phyloP scores from a whole-genome alignment of 2,113 vertebrate genomes.

The Maylandia zebra region DNA sequence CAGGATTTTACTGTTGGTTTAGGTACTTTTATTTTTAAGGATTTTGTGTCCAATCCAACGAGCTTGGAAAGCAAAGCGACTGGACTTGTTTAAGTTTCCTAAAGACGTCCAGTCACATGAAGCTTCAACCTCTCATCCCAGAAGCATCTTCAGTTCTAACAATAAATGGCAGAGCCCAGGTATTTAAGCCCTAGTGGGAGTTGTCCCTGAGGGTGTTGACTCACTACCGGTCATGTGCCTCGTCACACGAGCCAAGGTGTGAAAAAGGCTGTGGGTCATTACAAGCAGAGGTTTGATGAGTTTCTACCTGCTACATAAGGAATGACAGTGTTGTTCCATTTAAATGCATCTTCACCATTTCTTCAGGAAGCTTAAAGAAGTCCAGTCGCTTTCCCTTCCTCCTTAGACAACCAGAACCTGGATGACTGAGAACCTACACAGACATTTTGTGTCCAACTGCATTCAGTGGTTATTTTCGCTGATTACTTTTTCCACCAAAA shows the following conservation, averaged over 20 bases:
- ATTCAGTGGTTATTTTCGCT: fast-evolving
- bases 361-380: neutral
- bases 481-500: neutral
- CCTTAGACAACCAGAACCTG: neutral
- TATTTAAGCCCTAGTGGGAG: neutral
- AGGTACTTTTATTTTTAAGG: neutral
- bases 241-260: fast-evolving
- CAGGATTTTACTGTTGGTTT: neutral
- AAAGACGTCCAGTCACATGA: fast-evolving
- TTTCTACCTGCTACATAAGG: neutral
- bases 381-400: fast-evolving
- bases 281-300: neutral
- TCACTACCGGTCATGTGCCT: neutral
- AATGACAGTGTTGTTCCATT: neutral
- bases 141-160: neutral
- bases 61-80: neutral
- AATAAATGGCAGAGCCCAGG: neutral
- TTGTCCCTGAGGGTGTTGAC: neutral
- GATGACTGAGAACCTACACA: neutral
- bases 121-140: neutral
- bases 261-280: neutral
- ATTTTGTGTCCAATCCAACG: neutral
- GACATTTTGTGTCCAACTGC: neutral
- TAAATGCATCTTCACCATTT: fast-evolving
- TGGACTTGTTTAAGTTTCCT: fast-evolving